Percentiles rank a stretch among this genome's conserved stretches.
Evolutionary conservation across 2,113 vertebrate species (phyloP).

Genomic region (Vulpes lagopus): DNA sequence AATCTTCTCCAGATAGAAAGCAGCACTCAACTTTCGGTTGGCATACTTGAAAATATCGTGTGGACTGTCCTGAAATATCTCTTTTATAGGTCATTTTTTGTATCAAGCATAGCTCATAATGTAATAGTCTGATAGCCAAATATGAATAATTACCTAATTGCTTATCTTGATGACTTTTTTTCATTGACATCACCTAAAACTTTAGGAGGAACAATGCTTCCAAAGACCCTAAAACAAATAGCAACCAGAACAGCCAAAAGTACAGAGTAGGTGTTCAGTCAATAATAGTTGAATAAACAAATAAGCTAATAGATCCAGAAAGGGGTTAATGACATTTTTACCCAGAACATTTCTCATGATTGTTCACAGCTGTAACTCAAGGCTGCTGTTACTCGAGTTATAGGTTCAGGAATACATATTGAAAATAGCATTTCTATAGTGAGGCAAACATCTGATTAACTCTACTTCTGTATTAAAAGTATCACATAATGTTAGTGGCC

Average conservation of each 20-base stretch:
- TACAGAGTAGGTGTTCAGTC: not conserved
- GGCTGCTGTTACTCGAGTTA: not conserved
- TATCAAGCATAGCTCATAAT: not conserved
- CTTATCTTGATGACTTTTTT: not conserved
- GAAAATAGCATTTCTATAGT: not conserved
- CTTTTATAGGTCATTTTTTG: not conserved
- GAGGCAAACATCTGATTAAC: not conserved
- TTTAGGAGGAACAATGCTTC: not conserved
- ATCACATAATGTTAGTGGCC: not conserved
- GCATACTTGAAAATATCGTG: not conserved
- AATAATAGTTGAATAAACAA: not conserved
- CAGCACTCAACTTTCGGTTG: not conserved
- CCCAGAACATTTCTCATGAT: not conserved
- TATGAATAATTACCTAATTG: conserved; percentile 3
- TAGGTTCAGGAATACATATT: not conserved
- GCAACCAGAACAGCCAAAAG: not conserved
- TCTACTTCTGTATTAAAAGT: not conserved
- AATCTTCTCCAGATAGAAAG: not conserved
- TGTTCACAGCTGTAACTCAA: not conserved
- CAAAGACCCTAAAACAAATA: not conserved
- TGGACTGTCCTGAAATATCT: not conserved
- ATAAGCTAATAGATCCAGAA: not conserved
- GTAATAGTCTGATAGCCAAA: not conserved
- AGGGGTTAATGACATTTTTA: not conserved
- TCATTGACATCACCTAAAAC: not conserved